Evolutionary conservation across 35 echinoderm and acorn worm species (phyloP).

Genomic region (Diadema setosum): DNA sequence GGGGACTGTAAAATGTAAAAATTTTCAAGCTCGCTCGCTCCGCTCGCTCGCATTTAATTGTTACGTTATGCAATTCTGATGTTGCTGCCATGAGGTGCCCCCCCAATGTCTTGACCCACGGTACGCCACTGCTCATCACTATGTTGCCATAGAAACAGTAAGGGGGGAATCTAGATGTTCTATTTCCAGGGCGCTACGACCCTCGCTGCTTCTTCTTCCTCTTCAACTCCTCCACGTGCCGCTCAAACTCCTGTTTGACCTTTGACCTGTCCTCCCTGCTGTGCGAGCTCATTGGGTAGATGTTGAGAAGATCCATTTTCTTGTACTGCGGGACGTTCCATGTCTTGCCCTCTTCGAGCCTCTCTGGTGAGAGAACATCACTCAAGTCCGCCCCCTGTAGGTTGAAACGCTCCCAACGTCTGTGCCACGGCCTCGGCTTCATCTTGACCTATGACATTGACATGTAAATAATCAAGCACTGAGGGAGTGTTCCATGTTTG

Average conservation of each 20-base stretch:
- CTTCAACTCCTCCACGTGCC: conserved; percentile 50
- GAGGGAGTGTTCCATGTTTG: too few species aligned
- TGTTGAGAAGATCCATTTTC: conserved; percentile 68
- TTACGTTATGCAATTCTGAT: too few species aligned
- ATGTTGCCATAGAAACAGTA: background rate
- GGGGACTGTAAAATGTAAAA: too few species aligned
- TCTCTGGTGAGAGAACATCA: conserved; percentile 36
- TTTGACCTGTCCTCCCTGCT: conserved; percentile 38
- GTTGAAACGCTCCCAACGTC: conserved; percentile 77
- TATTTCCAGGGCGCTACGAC: background rate
- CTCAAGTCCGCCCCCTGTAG: conserved; percentile 73
- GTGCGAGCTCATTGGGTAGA: conserved; percentile 14
- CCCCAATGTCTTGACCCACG: too few species aligned
- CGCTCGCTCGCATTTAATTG: too few species aligned
- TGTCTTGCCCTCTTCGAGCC: conserved; percentile 33
- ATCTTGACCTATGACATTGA: conserved; percentile 91
- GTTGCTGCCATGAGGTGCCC: too few species aligned
- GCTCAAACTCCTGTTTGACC: conserved; percentile 49
- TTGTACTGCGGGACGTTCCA: conserved; percentile 58
- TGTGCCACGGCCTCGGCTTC: conserved; percentile 92
- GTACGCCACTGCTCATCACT: too few species aligned
- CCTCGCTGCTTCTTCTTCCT: background rate
- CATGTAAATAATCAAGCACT: too few species aligned
- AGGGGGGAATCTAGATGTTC: background rate
- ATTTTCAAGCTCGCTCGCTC: too few species aligned